A percentile compares a stretch with the other conserved stretches of the same genome.
phyloP scores from a whole-genome alignment of 1,140 invertebrate species.

The Dermatophagoides farinae region DNA sequence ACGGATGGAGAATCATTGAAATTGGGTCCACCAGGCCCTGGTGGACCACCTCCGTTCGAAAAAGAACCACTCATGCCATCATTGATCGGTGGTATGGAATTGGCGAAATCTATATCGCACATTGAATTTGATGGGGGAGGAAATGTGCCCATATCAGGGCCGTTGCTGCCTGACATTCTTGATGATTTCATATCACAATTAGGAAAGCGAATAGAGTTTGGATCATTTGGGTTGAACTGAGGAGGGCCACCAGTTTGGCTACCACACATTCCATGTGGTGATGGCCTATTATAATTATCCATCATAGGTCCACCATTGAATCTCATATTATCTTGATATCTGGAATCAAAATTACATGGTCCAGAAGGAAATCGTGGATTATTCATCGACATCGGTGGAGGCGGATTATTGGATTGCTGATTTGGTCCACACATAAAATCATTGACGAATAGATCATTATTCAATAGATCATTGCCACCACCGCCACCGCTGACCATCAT shows the following conservation, averaged over 20 bases:
- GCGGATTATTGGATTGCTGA: not conserved
- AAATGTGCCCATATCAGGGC: not conserved
- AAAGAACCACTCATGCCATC: not conserved
- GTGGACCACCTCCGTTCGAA: not conserved
- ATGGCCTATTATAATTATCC: not conserved
- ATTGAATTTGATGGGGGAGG: not conserved
- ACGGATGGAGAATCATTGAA: not conserved
- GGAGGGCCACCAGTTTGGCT: not conserved
- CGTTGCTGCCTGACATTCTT: not conserved
- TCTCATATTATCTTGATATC: not conserved
- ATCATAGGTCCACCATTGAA: conserved; percentile 1
- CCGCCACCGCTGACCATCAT: conserved; percentile 5
- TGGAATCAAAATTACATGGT: conserved; percentile 4
- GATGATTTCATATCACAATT: not conserved
- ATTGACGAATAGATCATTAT: not conserved
- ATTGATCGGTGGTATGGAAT: conserved; percentile 2
- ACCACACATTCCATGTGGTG: no score
- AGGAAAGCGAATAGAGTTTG: not conserved
- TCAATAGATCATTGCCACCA: not conserved
- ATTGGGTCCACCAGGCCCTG: not conserved
- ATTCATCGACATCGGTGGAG: not conserved
- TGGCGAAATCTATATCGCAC: not conserved
- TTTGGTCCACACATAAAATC: conserved; percentile 2
- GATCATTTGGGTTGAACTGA: not conserved
- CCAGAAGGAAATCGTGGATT: not conserved